Evolutionary conservation across 2,888 invertebrate genomes (phyloP).

Genomic region (Machimus atricapillus): DNA sequence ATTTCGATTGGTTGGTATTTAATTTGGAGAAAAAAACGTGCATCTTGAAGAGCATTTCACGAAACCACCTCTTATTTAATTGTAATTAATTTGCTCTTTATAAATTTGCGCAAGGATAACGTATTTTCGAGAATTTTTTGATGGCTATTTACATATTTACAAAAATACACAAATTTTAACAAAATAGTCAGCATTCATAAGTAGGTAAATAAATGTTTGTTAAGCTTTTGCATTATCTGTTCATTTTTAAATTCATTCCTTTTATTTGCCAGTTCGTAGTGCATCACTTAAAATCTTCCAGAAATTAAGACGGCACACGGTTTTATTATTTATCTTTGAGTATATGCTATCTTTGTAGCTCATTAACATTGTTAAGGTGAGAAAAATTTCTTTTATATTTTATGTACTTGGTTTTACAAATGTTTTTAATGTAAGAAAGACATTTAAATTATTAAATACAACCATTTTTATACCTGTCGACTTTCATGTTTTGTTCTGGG

Average conservation of each 20-base stretch:
- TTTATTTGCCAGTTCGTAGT: not conserved
- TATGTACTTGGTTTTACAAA: not conserved
- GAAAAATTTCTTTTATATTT: not conserved
- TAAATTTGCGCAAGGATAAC: not conserved
- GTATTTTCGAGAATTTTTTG: not conserved
- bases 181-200: not conserved
- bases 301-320: not conserved
- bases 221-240: not conserved
- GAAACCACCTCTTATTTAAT: not conserved
- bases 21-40: not conserved
- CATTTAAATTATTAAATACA: slow-evolving; percentile 22
- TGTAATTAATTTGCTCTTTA: not conserved
- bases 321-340: not conserved
- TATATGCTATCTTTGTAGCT: not conserved
- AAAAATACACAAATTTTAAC: not conserved
- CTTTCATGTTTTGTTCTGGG: not conserved
- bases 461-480: slow-evolving; percentile 34
- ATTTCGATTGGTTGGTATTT: not conserved
- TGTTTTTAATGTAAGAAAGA: slow-evolving; percentile 2
- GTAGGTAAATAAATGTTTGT: not conserved
- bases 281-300: slow-evolving; percentile 4
- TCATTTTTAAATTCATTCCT: not conserved
- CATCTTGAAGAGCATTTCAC: not conserved
- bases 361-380: not conserved
- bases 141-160: not conserved